Percentiles rank a stretch among this genome's conserved stretches.
Evolutionary conservation across 2,797 vertebrate species (phyloP).

Genomic region (Erethizon dorsatum): DNA sequence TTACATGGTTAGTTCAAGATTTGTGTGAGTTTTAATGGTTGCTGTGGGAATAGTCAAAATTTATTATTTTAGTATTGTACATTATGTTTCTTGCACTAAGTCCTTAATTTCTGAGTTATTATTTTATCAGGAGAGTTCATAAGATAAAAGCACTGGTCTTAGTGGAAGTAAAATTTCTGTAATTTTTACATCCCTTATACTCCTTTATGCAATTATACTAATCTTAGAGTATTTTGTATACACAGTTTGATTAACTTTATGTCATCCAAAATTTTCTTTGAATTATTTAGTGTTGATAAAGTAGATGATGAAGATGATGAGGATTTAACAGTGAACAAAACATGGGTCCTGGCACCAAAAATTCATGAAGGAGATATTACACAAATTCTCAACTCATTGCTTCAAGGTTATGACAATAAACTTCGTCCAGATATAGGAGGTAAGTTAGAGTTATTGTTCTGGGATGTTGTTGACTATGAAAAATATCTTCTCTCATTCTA

Average conservation of each 20-base stretch:
- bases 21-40: neutral
- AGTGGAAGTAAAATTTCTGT: neutral
- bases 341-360: conserved; percentile 98
- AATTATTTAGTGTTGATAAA: conserved; percentile 91
- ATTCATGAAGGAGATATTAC: conserved; percentile 98
- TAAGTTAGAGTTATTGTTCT: conserved; percentile 84
- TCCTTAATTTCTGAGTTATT: neutral
- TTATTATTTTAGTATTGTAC: neutral
- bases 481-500: neutral
- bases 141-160: neutral
- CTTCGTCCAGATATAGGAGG: conserved; percentile 98
- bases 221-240: neutral
- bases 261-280: neutral
- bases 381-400: conserved; percentile 96
- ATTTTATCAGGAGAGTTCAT: neutral
- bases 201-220: neutral
- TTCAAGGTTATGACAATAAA: conserved; percentile 97
- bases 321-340: conserved; percentile 96
- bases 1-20: neutral
- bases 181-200: neutral
- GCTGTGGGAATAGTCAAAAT: neutral
- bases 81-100: neutral
- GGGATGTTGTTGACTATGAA: neutral
- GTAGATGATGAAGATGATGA: conserved; percentile 97
- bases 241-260: neutral